Conservation (phyloP, 2,113 vertebrate species). For the Platysternon megacephalum region DNA sequence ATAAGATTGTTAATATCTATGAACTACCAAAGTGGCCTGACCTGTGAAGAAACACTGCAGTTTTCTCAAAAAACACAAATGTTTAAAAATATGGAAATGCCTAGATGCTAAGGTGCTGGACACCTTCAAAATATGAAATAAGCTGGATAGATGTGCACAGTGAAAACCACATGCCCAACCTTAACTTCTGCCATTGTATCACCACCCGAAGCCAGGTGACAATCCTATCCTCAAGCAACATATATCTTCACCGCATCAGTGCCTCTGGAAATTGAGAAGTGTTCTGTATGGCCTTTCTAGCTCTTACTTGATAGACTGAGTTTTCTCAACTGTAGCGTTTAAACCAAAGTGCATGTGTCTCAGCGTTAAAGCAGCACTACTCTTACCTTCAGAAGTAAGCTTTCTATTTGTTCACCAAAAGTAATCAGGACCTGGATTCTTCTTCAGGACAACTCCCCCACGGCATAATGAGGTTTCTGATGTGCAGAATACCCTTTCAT, state of each 20-base stretch:
- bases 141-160: not conserved
- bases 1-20: not conserved
- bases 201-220: slow-evolving; percentile 60
- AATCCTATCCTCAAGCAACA: slow-evolving; percentile 48
- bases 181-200: slow-evolving; percentile 58
- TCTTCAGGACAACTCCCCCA: not conserved
- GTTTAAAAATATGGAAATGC: not conserved
- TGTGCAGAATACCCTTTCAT: not conserved
- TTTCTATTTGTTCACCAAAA: not conserved
- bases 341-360: slow-evolving; percentile 26
- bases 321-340: slow-evolving; percentile 27
- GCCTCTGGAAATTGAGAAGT: slow-evolving; percentile 74
- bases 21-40: not conserved
- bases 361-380: not conserved
- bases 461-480: slow-evolving; percentile 1
- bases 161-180: slow-evolving; percentile 39
- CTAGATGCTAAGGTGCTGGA: not conserved
- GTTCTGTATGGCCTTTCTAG: slow-evolving; percentile 58
- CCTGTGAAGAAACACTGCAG: not conserved
- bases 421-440: not conserved
- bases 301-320: slow-evolving; percentile 56
- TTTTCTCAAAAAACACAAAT: not conserved
- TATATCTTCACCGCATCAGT: slow-evolving; percentile 66
- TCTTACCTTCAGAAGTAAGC: not conserved
- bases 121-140: not conserved